A percentile compares a stretch with the other conserved stretches of the same genome.
Conservation (phyloP, 2,113 vertebrate genomes). For the Colossoma macropomum region DNA sequence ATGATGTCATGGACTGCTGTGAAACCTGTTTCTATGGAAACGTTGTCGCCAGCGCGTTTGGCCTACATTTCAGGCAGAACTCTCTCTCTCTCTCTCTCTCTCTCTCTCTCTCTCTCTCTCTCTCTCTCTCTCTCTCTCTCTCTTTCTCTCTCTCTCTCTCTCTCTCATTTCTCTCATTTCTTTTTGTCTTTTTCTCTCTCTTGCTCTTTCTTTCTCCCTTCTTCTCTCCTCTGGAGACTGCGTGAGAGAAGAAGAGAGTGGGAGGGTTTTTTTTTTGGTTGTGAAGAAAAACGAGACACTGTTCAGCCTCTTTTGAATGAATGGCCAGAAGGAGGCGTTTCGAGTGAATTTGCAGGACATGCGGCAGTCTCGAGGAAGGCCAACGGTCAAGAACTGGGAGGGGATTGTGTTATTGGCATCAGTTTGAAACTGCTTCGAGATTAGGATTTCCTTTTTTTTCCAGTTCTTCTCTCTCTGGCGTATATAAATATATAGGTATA, state of each 20-base stretch:
- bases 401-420: conserved; percentile 55
- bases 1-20: conserved; percentile 86
- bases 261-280: conserved; percentile 50
- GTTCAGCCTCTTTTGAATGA: conserved; percentile 28
- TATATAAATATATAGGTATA: conserved; percentile 64
- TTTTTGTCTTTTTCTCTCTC: too few relatives aligned
- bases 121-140: background rate
- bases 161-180: conserved; percentile 26
- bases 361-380: conserved; percentile 9
- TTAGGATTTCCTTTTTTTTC: conserved; percentile 56
- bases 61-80: conserved; percentile 91
- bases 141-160: conserved; percentile 15
- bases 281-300: conserved; percentile 64
- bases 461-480: conserved; percentile 55
- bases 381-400: conserved; percentile 30
- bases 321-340: conserved; percentile 34
- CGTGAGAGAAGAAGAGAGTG: conserved; percentile 48
- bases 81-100: conserved; percentile 64
- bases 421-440: conserved; percentile 67
- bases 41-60: conserved; percentile 80
- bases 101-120: conserved; percentile 34
- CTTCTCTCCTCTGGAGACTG: conserved; percentile 56
- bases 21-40: conserved; percentile 91
- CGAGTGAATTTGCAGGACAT: background rate
- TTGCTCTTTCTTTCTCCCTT: too few relatives aligned